Base-by-base conservation (phyloP, 2,797 vertebrate genomes). In the Phoxinus dragarum region DNA sequence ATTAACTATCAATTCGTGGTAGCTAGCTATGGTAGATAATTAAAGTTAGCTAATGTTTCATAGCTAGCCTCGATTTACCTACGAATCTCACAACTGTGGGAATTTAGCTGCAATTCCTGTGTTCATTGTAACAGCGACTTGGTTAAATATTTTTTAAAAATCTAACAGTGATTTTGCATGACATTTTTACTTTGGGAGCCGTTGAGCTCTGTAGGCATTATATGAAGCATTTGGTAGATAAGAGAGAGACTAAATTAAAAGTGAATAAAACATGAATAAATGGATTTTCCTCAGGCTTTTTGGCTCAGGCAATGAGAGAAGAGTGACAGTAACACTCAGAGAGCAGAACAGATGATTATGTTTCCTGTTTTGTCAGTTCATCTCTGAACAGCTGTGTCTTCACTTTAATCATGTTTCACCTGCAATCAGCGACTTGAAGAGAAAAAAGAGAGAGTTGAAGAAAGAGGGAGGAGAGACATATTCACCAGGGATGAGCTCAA, bases 331-430 rank as follows among this genome's bases (percentile, higher is more conserved):
- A 27, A 81, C 11, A 59, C 23, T 64, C 36, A 79, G 86, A 80
- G 47, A 87, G 36, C 61, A 68, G 66, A 72, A 86, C 38, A 68
- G 84, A 82, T 82, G 72, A 84, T 82, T 76, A 83, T 61, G 59
- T 87, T 87, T 81, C 84, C 76, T 76, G 74, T 71, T 86, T 90
- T 86, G 88, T 90, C 84, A 42, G 64, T 88, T 86, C 86, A 90
- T 79, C 72, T 86, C 76, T 88, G 64, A 89, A 87, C 86, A 87
- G 88, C 86, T 76, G 89, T 75, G 66, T 84, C 85, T 49, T 88
- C 84, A 87, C 90, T 88, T 88, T 91, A 85, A 92, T 91, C 84
- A 84, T 77, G 80, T 54, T 66, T 90, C 87, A 85, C 85, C 88
- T 84, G 80, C 71, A 84, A 88, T 92, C 87, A 91, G 88, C 86